These are phyloP conservation scores for Bubo bubo DNA, from an alignment of 2,113 vertebrate genomes.

Conservation along the genomic window DNA sequence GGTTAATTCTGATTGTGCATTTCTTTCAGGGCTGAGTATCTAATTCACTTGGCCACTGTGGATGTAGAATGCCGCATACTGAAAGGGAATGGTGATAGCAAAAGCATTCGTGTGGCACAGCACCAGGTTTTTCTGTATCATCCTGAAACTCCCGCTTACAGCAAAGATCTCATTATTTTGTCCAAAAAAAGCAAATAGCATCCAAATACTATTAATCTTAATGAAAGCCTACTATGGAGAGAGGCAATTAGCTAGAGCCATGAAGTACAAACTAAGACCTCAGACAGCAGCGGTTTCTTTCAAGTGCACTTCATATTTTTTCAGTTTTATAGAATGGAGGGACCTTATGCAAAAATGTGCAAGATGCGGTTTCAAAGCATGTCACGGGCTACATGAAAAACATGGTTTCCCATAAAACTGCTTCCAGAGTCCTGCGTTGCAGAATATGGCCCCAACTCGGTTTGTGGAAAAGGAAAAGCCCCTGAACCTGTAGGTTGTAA, in stretches of 20 bases:
- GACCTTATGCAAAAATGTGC: neutral
- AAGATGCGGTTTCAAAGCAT: neutral
- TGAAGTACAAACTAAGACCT: neutral
- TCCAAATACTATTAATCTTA: constrained; percentile 24
- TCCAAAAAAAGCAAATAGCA: constrained; percentile 67
- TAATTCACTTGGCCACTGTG: neutral
- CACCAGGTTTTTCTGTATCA: neutral
- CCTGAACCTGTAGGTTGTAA: neutral
- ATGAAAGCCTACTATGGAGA: neutral
- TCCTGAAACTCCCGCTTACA: constrained; percentile 45
- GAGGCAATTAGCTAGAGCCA: neutral
- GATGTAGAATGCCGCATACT: neutral
- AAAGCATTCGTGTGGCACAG: neutral
- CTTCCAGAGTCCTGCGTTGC: neutral
- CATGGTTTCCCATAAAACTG: neutral
- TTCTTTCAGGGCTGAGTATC: neutral
- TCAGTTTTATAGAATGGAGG: neutral
- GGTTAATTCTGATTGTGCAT: constrained; percentile 24
- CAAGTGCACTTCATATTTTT: neutral
- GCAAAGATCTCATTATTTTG: constrained; percentile 45
- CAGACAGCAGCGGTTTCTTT: neutral
- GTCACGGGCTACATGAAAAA: neutral
- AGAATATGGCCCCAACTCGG: neutral
- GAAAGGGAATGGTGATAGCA: constrained; percentile 23
- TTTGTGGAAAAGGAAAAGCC: neutral